Evolutionary conservation across 2,797 vertebrate species (phyloP).

Genomic region (Simalia tracyae): DNA sequence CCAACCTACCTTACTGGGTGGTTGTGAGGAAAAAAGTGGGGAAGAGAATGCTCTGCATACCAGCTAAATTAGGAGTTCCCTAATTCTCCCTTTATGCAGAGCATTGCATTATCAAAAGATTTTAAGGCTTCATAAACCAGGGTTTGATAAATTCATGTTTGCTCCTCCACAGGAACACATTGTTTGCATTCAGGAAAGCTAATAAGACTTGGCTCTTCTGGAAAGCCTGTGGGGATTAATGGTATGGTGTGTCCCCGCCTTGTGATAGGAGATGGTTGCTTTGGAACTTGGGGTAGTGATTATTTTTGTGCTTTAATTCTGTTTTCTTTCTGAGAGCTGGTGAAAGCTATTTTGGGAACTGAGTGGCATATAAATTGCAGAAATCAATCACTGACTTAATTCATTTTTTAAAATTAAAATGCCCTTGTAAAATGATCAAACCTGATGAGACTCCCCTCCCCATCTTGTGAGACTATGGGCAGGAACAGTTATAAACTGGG

Average conservation of each 20-base stretch:
- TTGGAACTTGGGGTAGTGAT: not conserved
- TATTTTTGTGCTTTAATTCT: not conserved
- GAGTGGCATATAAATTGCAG: not conserved
- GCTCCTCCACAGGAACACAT: not conserved
- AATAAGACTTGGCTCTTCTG: not conserved
- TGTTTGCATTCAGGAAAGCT: not conserved
- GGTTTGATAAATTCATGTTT: not conserved
- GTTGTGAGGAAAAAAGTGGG: not conserved
- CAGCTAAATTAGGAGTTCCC: not conserved
- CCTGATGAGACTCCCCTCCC: not conserved
- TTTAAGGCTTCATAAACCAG: not conserved
- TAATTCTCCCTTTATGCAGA: not conserved
- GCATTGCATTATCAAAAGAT: not conserved
- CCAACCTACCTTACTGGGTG: not conserved
- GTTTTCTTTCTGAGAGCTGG: not conserved
- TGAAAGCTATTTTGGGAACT: not conserved
- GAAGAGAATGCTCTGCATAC: not conserved
- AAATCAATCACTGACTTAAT: not conserved
- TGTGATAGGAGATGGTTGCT: not conserved
- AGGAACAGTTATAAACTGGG: not conserved
- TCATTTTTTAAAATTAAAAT: not conserved
- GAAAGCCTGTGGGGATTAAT: not conserved
- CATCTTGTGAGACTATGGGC: not conserved
- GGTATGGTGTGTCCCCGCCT: not conserved
- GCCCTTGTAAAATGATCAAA: not conserved